Conservation (phyloP, 2,888 invertebrate genomes). For the Ametastegia equiseti region DNA sequence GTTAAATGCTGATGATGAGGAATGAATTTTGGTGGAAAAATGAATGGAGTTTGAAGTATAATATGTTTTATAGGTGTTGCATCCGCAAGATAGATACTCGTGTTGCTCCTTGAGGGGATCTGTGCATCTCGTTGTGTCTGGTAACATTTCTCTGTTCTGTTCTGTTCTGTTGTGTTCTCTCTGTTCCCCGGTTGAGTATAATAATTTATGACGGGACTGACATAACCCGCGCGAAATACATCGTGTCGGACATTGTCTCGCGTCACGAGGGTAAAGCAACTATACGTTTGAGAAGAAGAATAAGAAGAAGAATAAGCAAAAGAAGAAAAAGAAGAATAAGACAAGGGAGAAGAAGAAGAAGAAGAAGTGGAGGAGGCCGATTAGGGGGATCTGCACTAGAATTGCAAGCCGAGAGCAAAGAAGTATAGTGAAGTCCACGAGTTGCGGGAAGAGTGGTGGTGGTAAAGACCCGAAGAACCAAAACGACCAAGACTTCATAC, state of each 20-base stretch:
- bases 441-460: too few relatives aligned
- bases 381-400: neutral
- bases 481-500: neutral
- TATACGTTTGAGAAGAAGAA: neutral
- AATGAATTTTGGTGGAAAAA: too few relatives aligned
- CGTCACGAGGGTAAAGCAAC: slow-evolving; percentile 17
- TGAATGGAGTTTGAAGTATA: too few relatives aligned
- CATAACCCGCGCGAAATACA: slow-evolving; percentile 50
- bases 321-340: neutral
- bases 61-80: too few relatives aligned
- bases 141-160: neutral
- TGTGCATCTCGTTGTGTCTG: neutral
- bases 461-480: neutral
- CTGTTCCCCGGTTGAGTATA: neutral
- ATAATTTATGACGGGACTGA: slow-evolving; percentile 50
- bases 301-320: neutral
- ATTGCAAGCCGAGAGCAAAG: neutral
- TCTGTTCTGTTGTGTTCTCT: neutral
- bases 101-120: too few relatives aligned
- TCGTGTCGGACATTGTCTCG: slow-evolving; percentile 49
- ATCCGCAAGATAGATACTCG: too few relatives aligned
- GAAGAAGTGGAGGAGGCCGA: neutral
- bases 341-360: neutral
- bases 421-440: neutral
- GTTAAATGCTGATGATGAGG: too few relatives aligned